These are phyloP conservation scores for Mechanitis mazaeus DNA, from an alignment of 2,888 invertebrate species.

Conservation along the genomic window DNA sequence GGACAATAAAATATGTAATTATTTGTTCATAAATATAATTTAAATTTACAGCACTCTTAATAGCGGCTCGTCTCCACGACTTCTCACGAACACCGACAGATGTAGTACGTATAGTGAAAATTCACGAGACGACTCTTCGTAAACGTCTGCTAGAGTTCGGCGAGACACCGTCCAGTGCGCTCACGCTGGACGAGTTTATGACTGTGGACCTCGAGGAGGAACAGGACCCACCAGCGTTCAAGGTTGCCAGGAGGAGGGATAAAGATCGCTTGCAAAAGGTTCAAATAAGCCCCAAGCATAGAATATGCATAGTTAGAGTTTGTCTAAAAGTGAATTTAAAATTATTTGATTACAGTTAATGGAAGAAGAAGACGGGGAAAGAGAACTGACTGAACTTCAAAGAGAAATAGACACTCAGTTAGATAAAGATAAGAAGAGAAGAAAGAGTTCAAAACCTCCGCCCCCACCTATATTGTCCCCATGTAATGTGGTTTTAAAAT, in stretches of 20 bases:
- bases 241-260: slow-evolving; percentile 91
- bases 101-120: slow-evolving; percentile 95
- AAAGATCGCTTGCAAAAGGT: slow-evolving; percentile 89
- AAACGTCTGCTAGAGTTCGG: slow-evolving; percentile 96
- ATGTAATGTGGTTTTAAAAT: background rate
- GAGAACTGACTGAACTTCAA: slow-evolving; percentile 85
- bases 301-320: no score
- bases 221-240: slow-evolving; percentile 96
- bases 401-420: slow-evolving; percentile 89
- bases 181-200: slow-evolving; percentile 98
- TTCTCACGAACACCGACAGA: slow-evolving; percentile 91
- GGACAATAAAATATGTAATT: background rate
- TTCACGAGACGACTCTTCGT: slow-evolving; percentile 94
- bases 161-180: slow-evolving; percentile 95
- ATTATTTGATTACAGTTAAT: slow-evolving; percentile 55
- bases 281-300: slow-evolving; percentile 13
- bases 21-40: background rate
- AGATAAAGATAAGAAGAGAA: slow-evolving; percentile 78
- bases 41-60: slow-evolving; percentile 84
- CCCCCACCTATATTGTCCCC: background rate
- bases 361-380: slow-evolving; percentile 79
- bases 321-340: background rate
- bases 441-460: slow-evolving; percentile 29
- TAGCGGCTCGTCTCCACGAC: slow-evolving; percentile 95
- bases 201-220: slow-evolving; percentile 97